Evolutionary conservation across 2,113 vertebrate species (phyloP).

Genomic region (Accipiter cooperii): DNA sequence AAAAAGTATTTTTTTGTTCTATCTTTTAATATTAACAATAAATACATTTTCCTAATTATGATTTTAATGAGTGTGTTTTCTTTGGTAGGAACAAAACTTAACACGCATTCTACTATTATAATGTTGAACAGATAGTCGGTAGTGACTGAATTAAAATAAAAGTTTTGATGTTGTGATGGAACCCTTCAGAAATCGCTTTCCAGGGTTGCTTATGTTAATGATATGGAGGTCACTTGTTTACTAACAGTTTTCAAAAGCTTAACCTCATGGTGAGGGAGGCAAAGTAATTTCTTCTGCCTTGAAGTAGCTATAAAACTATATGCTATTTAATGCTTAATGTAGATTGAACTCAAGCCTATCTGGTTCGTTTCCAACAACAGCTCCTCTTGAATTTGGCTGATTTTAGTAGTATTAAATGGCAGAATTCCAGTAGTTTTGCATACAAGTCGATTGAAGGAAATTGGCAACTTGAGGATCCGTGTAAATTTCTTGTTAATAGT

Average conservation of each 20-base stretch:
- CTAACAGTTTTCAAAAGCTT: not conserved
- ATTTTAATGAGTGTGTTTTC: not conserved
- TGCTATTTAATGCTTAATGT: not conserved
- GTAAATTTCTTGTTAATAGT: not conserved
- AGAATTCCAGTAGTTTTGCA: not conserved
- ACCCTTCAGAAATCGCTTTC: not conserved
- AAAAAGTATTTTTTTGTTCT: not conserved
- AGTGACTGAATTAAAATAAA: not conserved
- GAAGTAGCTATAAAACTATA: not conserved
- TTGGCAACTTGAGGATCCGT: not conserved
- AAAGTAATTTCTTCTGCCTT: not conserved
- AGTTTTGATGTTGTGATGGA: not conserved
- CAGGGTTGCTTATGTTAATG: not conserved
- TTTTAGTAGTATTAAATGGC: not conserved
- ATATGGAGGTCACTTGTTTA: not conserved
- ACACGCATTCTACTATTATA: fast-evolving
- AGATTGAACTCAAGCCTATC: not conserved
- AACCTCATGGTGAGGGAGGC: not conserved
- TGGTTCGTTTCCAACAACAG: not conserved
- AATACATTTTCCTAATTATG: not conserved
- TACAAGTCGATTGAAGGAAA: not conserved
- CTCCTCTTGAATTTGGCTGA: not conserved
- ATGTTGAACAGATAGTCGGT: not conserved
- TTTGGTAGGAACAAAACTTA: not conserved
- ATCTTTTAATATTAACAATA: not conserved